These are phyloP conservation scores for Maccullochella peelii DNA, from an alignment of 2,113 vertebrate genomes.

Conservation along the genomic window DNA sequence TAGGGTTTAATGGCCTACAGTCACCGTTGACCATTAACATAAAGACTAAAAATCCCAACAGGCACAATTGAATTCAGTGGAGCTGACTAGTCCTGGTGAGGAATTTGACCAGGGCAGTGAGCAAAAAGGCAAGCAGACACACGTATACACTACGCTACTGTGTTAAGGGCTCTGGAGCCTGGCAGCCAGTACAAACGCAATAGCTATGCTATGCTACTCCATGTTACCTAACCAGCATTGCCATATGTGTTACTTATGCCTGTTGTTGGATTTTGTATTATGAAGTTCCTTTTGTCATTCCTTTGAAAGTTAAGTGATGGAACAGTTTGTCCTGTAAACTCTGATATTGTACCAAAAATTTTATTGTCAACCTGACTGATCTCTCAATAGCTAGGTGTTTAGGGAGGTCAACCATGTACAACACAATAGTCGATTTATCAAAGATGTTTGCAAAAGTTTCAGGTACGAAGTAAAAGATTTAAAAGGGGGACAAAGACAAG, in stretches of 20 bases:
- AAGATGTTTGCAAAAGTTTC: constrained; percentile 19
- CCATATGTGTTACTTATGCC: not conserved
- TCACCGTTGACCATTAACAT: not conserved
- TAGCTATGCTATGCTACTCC: too few species aligned
- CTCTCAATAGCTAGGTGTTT: not conserved
- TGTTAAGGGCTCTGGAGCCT: not conserved
- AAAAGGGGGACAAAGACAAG: not conserved
- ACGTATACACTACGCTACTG: not conserved
- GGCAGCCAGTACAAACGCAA: not conserved
- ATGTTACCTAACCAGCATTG: not conserved
- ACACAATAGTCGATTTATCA: constrained; percentile 26
- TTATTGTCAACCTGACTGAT: not conserved
- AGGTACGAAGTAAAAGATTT: not conserved
- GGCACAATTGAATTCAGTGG: not conserved
- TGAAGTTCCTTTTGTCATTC: not conserved
- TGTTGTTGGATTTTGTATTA: not conserved
- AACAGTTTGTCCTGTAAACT: not conserved
- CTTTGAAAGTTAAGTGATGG: not conserved
- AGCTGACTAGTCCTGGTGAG: not conserved
- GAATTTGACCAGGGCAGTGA: constrained; percentile 26
- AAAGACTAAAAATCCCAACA: not conserved
- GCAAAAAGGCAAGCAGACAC: constrained; percentile 34
- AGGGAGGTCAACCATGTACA: constrained; percentile 16
- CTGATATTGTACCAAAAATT: not conserved
- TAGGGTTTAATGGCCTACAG: not conserved